Base-by-base conservation (phyloP, 2,888 invertebrate species). In the Eueremaeus valkanovi region DNA sequence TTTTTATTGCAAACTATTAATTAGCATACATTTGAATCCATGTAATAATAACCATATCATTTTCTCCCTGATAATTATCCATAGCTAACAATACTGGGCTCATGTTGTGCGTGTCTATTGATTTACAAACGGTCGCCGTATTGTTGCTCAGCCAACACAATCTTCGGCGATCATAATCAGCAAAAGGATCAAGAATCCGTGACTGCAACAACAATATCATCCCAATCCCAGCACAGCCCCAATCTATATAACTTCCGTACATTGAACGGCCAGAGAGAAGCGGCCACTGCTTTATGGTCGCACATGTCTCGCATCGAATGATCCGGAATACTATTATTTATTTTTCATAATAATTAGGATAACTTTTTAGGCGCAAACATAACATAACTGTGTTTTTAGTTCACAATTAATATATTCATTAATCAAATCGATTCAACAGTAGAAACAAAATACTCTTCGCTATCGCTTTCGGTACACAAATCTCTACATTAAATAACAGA, bases 71-170 rank as follows among this genome's bases (percentile, higher is more conserved):
- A n/a, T n/a, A n/a, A n/a, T n/a, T n/a, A n/a, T n/a, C n/a, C n/a
- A 31, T 21, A 75, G 75, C 16, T 75, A 31, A 75, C 75, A 36
- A 55, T 75, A 40, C 0, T 75, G 18, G 75, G 75, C 13, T 75
- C 75, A 1, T 72, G 72, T 72, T 72, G 70, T 42, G 75, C 72
- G 3, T 75, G 75, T 36, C 51, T 72, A n/a, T 45, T 75, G n/a
- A 75, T 75, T 21, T 72, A 55, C 42, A 72, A 72, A 33, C 75
- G 75, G 2, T 27, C 68, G 5, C 36, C 40, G 6, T 18, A 40
- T 24, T 68, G 40, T 42, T 68, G 68, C 13, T 42, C 9, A n/a
- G n/a, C 6, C 68, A 18, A 31, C 9, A 5, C 18, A 40, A 24
- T 68, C 6, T 36, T 24, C 21, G 24, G 61, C 9, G 16, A 45